Evolutionary conservation across 1,140 invertebrate genomes (phyloP), one percentile per base, ranked within the genome.

Genomic region (Ylistrum balloti): DNA sequence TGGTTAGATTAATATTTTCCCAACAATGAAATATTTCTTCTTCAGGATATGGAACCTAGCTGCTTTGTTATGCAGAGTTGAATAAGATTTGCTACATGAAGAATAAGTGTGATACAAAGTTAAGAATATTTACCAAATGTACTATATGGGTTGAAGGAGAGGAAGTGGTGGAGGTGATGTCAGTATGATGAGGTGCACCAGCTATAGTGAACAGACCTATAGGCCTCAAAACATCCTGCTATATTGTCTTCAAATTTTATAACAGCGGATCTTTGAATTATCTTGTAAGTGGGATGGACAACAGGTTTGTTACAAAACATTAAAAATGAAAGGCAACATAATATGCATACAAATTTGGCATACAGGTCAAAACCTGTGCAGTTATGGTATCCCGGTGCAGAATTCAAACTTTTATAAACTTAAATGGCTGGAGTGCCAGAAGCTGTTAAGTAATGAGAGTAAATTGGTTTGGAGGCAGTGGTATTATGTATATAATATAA

Each of bases 331-430:
- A 74, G 56, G 56, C 56, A 74, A 28, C n/a, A 74, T 74, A 74
- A 74, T 74, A 74, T 74, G 56, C 56, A 74, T 74, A 74, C 56
- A 74, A 74, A 74, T 74, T 74, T 74, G 56, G 56, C 56, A 74
- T 74, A 28, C 28, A 74, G 56, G 56, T 74, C n/a, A 28, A 28
- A 11, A n/a, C 56, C 56, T 74, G 56, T 74, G 56, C 56, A 74
- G 56, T 74, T 74, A n/a, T 74, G 56, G 56, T 74, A 28, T 28
- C 56, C 56, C 11, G 22, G 56, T 74, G 56, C 56, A 74, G 56
- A 45, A 45, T 45, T 45, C 20, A 45, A 17, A 13, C 41, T 45
- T 45, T 13, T 17, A 45, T 45, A 45, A 45, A 45, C 41, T 45
- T 74, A 74, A 74, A 74, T 1, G 0, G 56, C 22, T 5, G n/a